These are phyloP conservation scores for Sphenodon punctatus DNA, from an alignment of 2,797 vertebrate genomes.

Conservation along the genomic window DNA sequence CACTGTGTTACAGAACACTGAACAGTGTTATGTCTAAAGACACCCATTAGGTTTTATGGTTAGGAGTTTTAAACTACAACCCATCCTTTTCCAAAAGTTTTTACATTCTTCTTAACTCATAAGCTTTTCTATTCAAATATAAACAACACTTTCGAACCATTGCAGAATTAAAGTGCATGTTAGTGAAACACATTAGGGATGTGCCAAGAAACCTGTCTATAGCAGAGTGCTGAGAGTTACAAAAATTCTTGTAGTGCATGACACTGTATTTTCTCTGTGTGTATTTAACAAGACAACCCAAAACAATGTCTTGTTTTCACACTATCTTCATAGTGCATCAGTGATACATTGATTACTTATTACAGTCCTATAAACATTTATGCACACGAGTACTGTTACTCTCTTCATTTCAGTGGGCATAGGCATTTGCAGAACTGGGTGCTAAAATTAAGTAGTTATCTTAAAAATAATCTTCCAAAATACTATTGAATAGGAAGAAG, in stretches of 20 bases:
- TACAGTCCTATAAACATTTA: neutral
- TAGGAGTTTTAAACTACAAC: neutral
- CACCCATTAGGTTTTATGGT: too few relatives aligned
- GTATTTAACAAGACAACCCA: neutral
- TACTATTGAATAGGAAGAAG: constrained; percentile 1
- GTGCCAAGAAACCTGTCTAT: neutral
- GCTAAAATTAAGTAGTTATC: too few relatives aligned
- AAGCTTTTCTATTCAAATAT: neutral
- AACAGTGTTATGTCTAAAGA: too few relatives aligned
- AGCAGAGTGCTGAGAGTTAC: neutral
- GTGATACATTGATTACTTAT: neutral
- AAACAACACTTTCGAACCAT: neutral
- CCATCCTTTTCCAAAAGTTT: neutral
- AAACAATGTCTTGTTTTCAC: neutral
- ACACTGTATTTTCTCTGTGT: neutral
- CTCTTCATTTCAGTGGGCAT: accelerated
- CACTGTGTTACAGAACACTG: too few relatives aligned
- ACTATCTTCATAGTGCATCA: neutral
- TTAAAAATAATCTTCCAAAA: neutral
- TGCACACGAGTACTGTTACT: neutral
- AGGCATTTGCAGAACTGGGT: neutral
- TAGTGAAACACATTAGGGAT: neutral
- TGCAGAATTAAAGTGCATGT: accelerated
- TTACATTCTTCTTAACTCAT: neutral
- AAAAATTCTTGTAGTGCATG: neutral